Percentiles rank a stretch among this genome's conserved stretches.
Conservation (phyloP, 2,888 invertebrate genomes). For the Pammene aurita region DNA sequence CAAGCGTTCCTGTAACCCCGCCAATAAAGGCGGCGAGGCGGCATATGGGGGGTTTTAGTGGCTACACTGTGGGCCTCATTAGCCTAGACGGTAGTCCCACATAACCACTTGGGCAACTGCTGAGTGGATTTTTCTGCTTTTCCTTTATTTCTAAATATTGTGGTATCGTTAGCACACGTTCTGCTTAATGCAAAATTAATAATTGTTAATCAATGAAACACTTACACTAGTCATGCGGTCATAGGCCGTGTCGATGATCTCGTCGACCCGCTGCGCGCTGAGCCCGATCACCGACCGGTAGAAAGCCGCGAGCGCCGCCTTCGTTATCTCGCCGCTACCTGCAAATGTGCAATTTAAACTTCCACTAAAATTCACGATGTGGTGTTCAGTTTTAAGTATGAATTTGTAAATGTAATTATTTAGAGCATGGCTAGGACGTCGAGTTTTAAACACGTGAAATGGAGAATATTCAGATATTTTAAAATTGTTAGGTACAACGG, state of each 20-base stretch:
- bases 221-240: constrained; percentile 89
- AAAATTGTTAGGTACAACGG: no score
- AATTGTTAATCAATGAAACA: constrained; percentile 52
- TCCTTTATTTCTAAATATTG: no score
- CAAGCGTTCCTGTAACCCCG: no score
- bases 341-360: constrained; percentile 45
- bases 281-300: constrained; percentile 88
- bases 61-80: no score
- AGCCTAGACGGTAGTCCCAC: no score
- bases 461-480: no score
- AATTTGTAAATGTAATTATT: constrained; percentile 16
- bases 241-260: constrained; percentile 87
- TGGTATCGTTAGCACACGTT: no score
- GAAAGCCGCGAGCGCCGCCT: constrained; percentile 86
- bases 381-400: constrained; percentile 16
- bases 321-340: constrained; percentile 87
- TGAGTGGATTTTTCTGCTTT: no score
- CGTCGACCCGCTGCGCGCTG: constrained; percentile 84
- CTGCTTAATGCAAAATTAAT: no score
- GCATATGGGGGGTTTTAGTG: no score
- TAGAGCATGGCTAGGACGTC: not conserved
- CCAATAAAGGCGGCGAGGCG: no score
- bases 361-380: not conserved
- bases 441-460: not conserved
- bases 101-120: no score